Percentiles rank a stretch among this genome's conserved stretches.
Conservation (phyloP, 2,888 invertebrate genomes). For the Electrophaes corylata region DNA sequence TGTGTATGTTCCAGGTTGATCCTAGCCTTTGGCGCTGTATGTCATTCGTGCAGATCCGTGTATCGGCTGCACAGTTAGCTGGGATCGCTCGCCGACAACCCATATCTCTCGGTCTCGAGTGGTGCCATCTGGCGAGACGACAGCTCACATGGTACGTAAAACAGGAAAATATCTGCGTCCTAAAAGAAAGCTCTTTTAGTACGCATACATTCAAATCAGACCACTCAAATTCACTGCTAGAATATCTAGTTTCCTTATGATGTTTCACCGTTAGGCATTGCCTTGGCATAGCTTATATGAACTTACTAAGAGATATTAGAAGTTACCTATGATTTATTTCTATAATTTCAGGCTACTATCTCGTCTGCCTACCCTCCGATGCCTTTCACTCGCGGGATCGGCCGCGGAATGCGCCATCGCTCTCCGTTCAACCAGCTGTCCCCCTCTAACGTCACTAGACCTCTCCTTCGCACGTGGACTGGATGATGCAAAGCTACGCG, state of each 20-base stretch:
- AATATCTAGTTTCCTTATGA: too few species aligned
- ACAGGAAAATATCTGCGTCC: too few species aligned
- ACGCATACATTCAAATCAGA: too few species aligned
- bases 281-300: too few species aligned
- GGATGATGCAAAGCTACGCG: constrained; percentile 92
- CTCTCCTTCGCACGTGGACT: constrained; percentile 94
- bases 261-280: too few species aligned
- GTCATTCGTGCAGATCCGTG: constrained; percentile 90
- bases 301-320: not conserved
- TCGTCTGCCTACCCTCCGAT: constrained; percentile 92
- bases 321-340: not conserved
- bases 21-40: constrained; percentile 93
- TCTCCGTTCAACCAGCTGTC: constrained; percentile 91
- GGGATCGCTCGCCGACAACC: constrained; percentile 96
- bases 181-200: too few species aligned
- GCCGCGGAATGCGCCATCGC: constrained; percentile 91
- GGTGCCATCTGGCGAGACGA: constrained; percentile 93
- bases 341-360: constrained; percentile 85
- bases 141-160: constrained; percentile 91
- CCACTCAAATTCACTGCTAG: too few species aligned
- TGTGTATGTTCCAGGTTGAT: constrained; percentile 83
- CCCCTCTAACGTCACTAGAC: constrained; percentile 90
- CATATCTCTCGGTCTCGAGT: constrained; percentile 91
- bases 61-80: constrained; percentile 89
- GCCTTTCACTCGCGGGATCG: constrained; percentile 91